Evolutionary conservation across 2,888 invertebrate genomes (phyloP).

Genomic region (Parnassius mnemosyne): DNA sequence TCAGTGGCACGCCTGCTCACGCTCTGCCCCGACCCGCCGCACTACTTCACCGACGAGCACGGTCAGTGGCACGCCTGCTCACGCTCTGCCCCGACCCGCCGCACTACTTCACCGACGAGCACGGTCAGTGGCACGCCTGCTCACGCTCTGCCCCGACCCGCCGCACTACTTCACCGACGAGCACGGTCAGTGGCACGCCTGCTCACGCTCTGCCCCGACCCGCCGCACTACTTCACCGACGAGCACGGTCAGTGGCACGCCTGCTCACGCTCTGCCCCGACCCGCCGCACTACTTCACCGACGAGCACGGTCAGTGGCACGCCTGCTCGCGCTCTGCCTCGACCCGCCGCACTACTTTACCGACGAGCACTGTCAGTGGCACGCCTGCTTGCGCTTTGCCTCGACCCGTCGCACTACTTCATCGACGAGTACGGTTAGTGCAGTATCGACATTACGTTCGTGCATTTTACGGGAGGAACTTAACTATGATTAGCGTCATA

Average conservation of each 20-base stretch:
- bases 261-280: slow-evolving; percentile 45
- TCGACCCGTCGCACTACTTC: slow-evolving; percentile 62
- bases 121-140: slow-evolving; percentile 41
- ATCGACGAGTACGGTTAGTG: slow-evolving; percentile 43
- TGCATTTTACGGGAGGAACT: too few species aligned
- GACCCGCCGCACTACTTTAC: slow-evolving; percentile 62
- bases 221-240: slow-evolving; percentile 59
- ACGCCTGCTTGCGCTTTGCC: slow-evolving; percentile 39
- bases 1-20: slow-evolving; percentile 39
- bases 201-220: slow-evolving; percentile 46
- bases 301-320: slow-evolving; percentile 45
- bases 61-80: slow-evolving; percentile 42
- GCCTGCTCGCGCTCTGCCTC: slow-evolving; percentile 40
- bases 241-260: slow-evolving; percentile 42
- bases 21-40: slow-evolving; percentile 54
- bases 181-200: slow-evolving; percentile 40
- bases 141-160: slow-evolving; percentile 49
- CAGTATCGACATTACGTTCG: too few species aligned
- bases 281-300: slow-evolving; percentile 59
- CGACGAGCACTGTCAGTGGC: slow-evolving; percentile 42
- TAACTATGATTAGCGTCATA: too few species aligned
- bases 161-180: slow-evolving; percentile 58
- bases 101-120: slow-evolving; percentile 53
- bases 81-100: slow-evolving; percentile 53
- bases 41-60: slow-evolving; percentile 51